These are phyloP conservation scores for Chaetodon trifascialis DNA, from an alignment of 2,113 vertebrate genomes.

Conservation along the genomic window DNA sequence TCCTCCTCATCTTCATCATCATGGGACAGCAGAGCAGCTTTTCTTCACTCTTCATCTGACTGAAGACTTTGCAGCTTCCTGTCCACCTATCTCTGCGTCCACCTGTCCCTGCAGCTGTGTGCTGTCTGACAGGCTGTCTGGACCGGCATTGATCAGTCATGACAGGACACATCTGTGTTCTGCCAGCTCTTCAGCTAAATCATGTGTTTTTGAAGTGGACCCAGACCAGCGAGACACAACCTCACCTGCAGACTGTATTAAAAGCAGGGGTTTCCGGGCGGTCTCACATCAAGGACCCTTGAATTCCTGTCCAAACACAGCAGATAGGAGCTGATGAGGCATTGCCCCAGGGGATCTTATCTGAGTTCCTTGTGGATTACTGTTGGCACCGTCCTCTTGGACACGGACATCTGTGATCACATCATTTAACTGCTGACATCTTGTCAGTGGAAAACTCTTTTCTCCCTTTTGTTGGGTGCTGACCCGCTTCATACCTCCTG, in stretches of 20 bases:
- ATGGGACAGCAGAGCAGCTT: background rate
- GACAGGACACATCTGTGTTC: slow-evolving; percentile 45
- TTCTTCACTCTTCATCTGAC: background rate
- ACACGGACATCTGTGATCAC: slow-evolving; percentile 13
- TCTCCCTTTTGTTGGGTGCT: background rate
- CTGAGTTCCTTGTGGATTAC: slow-evolving; percentile 5
- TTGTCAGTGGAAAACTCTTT: background rate
- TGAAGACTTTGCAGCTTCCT: background rate
- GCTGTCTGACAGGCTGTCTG: background rate
- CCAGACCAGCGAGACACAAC: background rate
- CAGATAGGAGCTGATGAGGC: background rate
- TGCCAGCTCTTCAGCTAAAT: slow-evolving; percentile 17
- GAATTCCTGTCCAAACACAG: background rate
- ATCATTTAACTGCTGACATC: background rate
- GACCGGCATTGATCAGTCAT: slow-evolving; percentile 36
- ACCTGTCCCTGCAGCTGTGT: background rate
- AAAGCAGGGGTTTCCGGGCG: background rate
- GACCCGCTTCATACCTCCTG: background rate
- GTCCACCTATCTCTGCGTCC: background rate
- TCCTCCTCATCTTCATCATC: background rate
- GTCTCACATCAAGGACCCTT: background rate
- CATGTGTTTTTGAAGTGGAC: slow-evolving; percentile 20
- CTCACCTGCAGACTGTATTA: slow-evolving; percentile 17
- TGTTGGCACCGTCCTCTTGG: background rate
- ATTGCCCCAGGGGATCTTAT: background rate